A percentile compares a stretch with the other conserved stretches of the same genome.
phyloP scores from a whole-genome alignment of 2,113 vertebrate species.

The Myiopsitta monachus region DNA sequence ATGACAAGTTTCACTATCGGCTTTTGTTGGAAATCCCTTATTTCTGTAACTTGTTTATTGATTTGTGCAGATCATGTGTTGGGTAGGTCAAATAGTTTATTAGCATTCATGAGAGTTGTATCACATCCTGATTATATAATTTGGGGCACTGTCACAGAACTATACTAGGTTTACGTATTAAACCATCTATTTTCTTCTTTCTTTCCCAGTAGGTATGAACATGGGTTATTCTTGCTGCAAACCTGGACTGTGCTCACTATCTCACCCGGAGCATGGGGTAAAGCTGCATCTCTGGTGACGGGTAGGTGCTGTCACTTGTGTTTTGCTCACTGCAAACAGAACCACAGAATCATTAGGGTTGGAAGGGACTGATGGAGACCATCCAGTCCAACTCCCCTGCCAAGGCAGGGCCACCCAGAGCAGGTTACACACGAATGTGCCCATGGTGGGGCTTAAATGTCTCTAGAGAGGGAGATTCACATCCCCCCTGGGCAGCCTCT shows the following conservation, averaged over 20 bases:
- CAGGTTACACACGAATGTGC: background rate
- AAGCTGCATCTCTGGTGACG: accelerated
- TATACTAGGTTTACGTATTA: background rate
- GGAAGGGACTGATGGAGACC: background rate
- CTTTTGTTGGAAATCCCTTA: background rate
- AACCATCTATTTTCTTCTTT: background rate
- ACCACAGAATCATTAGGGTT: background rate
- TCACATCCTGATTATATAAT: background rate
- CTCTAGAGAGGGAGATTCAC: background rate
- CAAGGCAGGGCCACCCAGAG: background rate
- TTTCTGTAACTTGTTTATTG: background rate
- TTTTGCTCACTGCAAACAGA: background rate
- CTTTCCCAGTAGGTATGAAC: background rate
- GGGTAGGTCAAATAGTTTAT: background rate
- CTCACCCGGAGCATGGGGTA: background rate
- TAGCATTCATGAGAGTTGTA: background rate
- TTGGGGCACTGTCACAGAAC: background rate
- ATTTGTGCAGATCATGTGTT: background rate
- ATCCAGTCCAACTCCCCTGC: background rate
- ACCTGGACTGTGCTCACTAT: background rate
- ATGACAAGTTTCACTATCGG: background rate
- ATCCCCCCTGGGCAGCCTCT: background rate
- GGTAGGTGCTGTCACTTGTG: background rate
- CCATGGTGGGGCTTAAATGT: background rate
- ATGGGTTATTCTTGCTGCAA: background rate